Base-by-base conservation (phyloP, 2,113 vertebrate genomes). In the Urocynchramus pylzowi region DNA sequence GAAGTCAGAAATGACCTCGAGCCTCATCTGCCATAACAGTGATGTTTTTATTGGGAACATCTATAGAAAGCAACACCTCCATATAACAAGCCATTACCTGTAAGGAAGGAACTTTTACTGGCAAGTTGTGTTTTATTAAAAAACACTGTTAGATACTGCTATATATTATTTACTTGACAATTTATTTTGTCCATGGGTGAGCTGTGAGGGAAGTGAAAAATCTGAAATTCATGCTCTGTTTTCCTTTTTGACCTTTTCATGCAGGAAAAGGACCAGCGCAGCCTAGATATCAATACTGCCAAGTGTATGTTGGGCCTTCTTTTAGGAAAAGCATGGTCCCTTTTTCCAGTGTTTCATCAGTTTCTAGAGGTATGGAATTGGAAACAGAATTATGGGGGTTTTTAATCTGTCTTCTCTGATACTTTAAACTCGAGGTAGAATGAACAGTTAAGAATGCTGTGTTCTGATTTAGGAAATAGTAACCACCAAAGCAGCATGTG, bases 301-400 rank as follows among this genome's bases (percentile, higher is more conserved):
- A 99, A 99, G 95, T 99, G 99, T 92, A 99, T 99, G 99, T 97
- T 99, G 98, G 99, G 99, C 94, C 99, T 99, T 96, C 98, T 99
- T 79, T 97, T 99, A 98, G 99, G 99, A 97, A 99, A 99, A 98
- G 99, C 98, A 26, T 99, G 99, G 99, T 99, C 99, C 44, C 98
- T 99, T 92, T 99, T 99, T 98, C 99, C 99, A 97, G 99, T 99
- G 89, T 99, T 99, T 97, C 99, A 99, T 97, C 99, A 99, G 92
- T 99, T 99, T 98, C 97, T 99, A 98, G 99, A 99, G 99, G 99
- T 99, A 98, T 52, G 97, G 71, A 65, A 4, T 59, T 63, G 77
- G 41, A 84, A 95, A 63, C 12, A 44, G 33, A 49, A 47, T 19
- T 27, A 4, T 4, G 8, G 13, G 2, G 20, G 41, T 67, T 79